These are phyloP conservation scores for Monomorium pharaonis DNA, from an alignment of 1,140 invertebrate genomes.

Conservation along the genomic window DNA sequence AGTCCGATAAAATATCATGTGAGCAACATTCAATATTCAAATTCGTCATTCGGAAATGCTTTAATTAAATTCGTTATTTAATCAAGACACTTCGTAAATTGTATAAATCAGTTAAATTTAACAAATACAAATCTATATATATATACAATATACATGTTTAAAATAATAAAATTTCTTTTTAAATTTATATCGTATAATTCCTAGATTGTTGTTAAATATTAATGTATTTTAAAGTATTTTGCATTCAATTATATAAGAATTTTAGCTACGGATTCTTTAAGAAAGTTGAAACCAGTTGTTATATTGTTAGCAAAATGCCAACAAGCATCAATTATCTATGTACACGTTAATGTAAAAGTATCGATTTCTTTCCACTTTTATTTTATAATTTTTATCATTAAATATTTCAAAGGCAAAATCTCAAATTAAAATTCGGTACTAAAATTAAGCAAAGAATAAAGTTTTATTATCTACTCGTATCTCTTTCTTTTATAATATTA, in stretches of 20 bases:
- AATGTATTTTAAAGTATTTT: background rate
- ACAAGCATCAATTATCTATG: background rate
- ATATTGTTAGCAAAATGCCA: background rate
- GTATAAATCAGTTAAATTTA: background rate
- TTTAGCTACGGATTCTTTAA: background rate
- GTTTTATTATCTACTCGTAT: background rate
- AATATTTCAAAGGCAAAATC: background rate
- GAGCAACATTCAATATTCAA: background rate
- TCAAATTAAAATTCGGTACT: background rate
- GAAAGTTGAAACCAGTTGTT: background rate
- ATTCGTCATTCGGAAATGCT: background rate
- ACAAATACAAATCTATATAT: background rate
- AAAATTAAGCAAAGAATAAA: background rate
- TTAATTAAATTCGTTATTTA: conserved; percentile 29
- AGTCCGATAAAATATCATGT: background rate
- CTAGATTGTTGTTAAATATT: background rate
- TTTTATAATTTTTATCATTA: background rate
- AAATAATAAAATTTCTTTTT: background rate
- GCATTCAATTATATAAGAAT: background rate
- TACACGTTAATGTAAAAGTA: background rate
- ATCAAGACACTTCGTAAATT: conserved; percentile 1
- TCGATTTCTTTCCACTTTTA: background rate
- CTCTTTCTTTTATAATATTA: background rate
- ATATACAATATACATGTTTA: background rate
- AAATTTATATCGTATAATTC: background rate